Evolutionary conservation across 1,140 invertebrate genomes (phyloP).

Genomic region (Habropoda laboriosa): DNA sequence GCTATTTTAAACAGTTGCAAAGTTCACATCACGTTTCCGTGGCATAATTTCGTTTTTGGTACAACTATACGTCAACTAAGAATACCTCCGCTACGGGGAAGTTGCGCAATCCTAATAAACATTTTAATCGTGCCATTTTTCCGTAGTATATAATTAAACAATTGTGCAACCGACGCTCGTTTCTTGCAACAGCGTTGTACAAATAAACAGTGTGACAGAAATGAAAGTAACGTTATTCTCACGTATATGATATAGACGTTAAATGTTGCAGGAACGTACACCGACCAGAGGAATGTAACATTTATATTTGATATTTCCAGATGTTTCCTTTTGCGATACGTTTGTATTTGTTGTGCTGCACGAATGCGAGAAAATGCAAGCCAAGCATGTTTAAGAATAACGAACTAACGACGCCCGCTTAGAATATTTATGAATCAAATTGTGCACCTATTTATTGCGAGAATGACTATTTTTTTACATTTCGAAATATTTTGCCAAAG

Average conservation of each 20-base stretch:
- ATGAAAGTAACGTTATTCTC: background rate
- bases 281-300: background rate
- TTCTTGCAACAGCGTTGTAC: background rate
- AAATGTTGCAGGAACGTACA: background rate
- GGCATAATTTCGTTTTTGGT: background rate
- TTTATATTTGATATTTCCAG: background rate
- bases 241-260: background rate
- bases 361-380: too few relatives aligned
- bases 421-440: background rate
- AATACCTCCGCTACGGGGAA: background rate
- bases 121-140: constrained; percentile 4
- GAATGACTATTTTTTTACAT: background rate
- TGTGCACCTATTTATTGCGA: background rate
- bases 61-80: background rate
- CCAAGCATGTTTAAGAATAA: background rate
- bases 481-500: background rate
- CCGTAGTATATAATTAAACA: background rate
- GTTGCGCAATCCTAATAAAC: constrained; percentile 1
- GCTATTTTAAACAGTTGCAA: background rate
- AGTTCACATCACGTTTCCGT: background rate
- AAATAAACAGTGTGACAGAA: background rate
- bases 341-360: background rate
- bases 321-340: background rate
- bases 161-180: background rate
- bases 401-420: background rate